Evolutionary conservation across 1,140 invertebrate genomes (phyloP), one percentile per base, ranked within the genome.

Genomic region (Eupristina koningsbergeri): DNA sequence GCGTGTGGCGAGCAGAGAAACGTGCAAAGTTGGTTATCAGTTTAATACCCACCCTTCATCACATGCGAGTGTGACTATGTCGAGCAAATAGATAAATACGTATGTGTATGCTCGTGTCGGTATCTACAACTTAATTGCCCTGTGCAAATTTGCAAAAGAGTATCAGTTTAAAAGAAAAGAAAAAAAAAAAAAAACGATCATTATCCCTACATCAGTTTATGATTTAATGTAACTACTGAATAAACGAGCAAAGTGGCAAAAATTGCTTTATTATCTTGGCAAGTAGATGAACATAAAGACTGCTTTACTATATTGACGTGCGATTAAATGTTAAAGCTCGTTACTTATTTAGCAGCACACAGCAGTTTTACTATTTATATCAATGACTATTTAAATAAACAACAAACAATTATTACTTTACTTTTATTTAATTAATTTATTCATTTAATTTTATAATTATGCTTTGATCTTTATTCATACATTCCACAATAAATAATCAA

Each of bases 61-160:
- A 26, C n/a, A 61, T 61, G 26, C 58, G 17, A 15, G 31, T 50
- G 31, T 34, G 9, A 34, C 31, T 67, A 34, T 17, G 2, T 67
- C 63, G 15, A 13, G 29, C 17, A 50, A 50, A 50, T 50, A 50
- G 0, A 11, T 64, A 64, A 45, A 45, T 15, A 31, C 15, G 6
- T 36, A 19, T 67, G 3, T 67, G 19, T 19, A 19, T 39, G 1
- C 64, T 17, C n/a, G n/a, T n/a, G n/a, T n/a, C 6, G 19, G 19
- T 69, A 45, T 9, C 17, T 79, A 67, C 36, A 67, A 11, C 39
- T 69, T 34, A 26, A 79, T 80, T 71, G 31, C 29, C n/a, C 36
- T 53, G n/a, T 69, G 78, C 45, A 69, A 80, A 80, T 53, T 26
- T 69, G 78, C 45, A 69, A 80, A 80, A n/a, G 34, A 15, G 6